Conservation (phyloP, 1,140 invertebrate genomes). For the Cyclina sinensis region DNA sequence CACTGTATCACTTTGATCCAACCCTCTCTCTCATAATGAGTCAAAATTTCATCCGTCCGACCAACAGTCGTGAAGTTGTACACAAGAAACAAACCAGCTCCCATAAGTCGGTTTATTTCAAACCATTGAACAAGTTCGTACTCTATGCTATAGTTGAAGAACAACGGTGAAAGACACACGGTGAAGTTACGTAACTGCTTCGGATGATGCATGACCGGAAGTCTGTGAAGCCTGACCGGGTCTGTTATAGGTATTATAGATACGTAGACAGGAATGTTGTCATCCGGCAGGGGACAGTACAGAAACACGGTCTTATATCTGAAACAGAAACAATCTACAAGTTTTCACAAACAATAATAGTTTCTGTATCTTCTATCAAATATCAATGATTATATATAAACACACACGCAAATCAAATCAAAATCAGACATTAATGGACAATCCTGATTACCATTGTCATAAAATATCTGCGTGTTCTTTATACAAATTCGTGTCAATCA, state of each 20-base stretch:
- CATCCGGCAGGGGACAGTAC: constrained; percentile 39
- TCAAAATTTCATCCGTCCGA: constrained; percentile 48
- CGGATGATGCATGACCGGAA: constrained; percentile 30
- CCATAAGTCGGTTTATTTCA: constrained; percentile 45
- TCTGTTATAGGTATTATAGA: constrained; percentile 15
- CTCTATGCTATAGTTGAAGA: constrained; percentile 46
- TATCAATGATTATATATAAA: no score
- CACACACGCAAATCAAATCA: no score
- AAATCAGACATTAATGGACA: no score
- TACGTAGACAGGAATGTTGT: not conserved
- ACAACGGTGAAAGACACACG: constrained; percentile 22
- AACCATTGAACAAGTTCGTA: constrained; percentile 41
- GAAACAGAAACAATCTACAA: constrained; percentile 18
- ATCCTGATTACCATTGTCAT: no score
- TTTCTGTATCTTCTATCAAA: no score
- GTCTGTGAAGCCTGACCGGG: constrained; percentile 2
- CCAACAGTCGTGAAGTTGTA: constrained; percentile 35
- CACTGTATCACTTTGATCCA: constrained; percentile 45
- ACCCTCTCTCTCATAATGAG: constrained; percentile 29
- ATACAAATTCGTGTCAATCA: no score
- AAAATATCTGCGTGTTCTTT: no score
- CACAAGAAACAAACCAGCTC: constrained; percentile 32
- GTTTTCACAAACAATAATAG: no score
- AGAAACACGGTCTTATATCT: constrained; percentile 40
- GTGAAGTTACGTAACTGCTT: constrained; percentile 27